Conservation (phyloP, 2,888 invertebrate genomes). For the Meloe dianella region DNA sequence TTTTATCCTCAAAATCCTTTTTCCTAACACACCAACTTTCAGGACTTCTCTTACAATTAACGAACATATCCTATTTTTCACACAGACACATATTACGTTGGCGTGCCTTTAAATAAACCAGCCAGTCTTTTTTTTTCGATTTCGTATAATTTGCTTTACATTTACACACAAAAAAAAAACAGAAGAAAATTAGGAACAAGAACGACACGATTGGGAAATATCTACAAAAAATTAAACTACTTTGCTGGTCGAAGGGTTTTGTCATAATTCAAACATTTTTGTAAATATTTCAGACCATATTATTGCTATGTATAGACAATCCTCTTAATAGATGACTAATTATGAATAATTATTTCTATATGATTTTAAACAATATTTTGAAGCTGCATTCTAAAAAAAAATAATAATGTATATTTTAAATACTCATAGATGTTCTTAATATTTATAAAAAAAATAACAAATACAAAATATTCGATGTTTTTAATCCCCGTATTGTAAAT, state of each 20-base stretch:
- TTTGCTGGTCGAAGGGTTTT: constrained; percentile 39
- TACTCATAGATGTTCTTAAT: constrained; percentile 30
- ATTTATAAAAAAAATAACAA: constrained; percentile 1
- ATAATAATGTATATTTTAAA: constrained; percentile 39
- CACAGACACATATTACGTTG: constrained; percentile 20
- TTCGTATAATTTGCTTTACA: not conserved
- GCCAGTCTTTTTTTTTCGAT: not conserved
- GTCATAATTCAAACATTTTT: constrained; percentile 16
- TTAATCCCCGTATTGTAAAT: constrained; percentile 29
- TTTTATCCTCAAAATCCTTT: not conserved
- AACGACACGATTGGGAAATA: not conserved
- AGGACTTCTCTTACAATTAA: not conserved
- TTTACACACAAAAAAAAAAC: not conserved
- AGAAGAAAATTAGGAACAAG: not conserved
- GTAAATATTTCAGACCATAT: constrained; percentile 38
- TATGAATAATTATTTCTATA: constrained; percentile 14
- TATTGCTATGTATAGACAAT: constrained; percentile 41
- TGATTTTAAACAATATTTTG: constrained; percentile 36
- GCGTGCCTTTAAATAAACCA: constrained; percentile 22
- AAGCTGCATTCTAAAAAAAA: constrained; percentile 44
- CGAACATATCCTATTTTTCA: not conserved
- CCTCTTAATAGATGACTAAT: constrained; percentile 25
- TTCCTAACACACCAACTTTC: not conserved
- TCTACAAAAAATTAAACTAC: constrained; percentile 22
- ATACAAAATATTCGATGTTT: constrained; percentile 28